Base-by-base conservation (phyloP, 1,140 invertebrate genomes). In the Leptopilina boulardi region DNA sequence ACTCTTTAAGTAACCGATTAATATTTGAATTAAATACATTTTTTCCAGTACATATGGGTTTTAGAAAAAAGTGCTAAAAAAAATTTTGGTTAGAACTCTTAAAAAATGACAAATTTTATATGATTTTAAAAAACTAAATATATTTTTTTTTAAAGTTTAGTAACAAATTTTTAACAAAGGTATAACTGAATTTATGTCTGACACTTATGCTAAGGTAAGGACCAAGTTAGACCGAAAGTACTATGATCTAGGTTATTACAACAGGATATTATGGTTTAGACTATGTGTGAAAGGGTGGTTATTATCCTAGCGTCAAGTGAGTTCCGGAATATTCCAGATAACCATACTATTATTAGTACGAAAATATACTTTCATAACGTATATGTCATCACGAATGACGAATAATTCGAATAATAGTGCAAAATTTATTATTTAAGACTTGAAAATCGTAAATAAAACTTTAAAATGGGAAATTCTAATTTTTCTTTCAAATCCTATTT, bases 231-330 rank as follows among this genome's bases (percentile, higher is more conserved):
- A 54, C 18, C 51, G n/a, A 59, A 13, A 59, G 56, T 26, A 23
- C 56, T 21, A 59, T 59, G 8, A 59, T 59, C 56, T 4, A 59
- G 23, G 23, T 59, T 59, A 13, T 6, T 11, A n/a, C n/a, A 66
- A 73, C 71, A 77, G 76, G 76, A 77, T 77, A 77, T 73, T 73
- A 73, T n/a, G 76, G 71, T 77, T 77, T 73, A 73, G 76, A 6
- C 13, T 72, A 77, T 41, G 23, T 44, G 76, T 38, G 34, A 38
- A 56, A 26, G 66, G 47, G 23, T 41, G 34, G 13, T 51, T 38
- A 71, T 76, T 74, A 74, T 71, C 44, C 54, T 18, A 38, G 26
- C 44, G 38, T 51, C 44, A 23, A 59, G 23, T 30, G 6, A 59
- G 56, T 59, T 59, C 56, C 56, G 56, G 56, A 30, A 59, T 59